These are phyloP conservation scores for Rhopilema esculentum DNA, from an alignment of 30 jellyfish, hydroid and myxozoan genomes.

Conservation along the genomic window DNA sequence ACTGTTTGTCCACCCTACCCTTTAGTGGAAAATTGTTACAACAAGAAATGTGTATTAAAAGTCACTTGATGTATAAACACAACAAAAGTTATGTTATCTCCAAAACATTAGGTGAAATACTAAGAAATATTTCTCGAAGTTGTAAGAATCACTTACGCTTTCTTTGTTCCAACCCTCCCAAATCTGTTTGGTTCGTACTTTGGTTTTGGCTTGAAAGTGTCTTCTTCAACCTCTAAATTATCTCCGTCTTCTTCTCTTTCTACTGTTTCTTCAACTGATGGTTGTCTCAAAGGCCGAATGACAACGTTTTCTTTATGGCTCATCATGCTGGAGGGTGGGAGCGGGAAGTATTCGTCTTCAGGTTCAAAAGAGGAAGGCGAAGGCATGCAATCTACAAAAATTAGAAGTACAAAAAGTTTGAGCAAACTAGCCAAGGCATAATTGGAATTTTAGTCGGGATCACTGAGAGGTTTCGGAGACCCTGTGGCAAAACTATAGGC, in stretches of 20 bases:
- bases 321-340: constrained; percentile 52
- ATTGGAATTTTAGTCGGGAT: too few relatives aligned
- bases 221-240: constrained; percentile 60
- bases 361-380: constrained; percentile 46
- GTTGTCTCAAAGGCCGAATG: constrained; percentile 22
- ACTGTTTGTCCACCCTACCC: too few relatives aligned
- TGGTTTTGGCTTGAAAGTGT: constrained; percentile 58
- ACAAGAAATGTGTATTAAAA: too few relatives aligned
- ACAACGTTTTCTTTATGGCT: constrained; percentile 20
- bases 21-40: too few relatives aligned
- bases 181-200: constrained; percentile 57
- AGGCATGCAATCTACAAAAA: constrained; percentile 49
- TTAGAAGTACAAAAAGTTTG: background rate
- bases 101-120: too few relatives aligned
- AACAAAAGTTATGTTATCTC: too few relatives aligned
- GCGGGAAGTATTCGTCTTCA: constrained; percentile 49
- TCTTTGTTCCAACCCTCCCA: constrained; percentile 76
- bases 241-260: constrained; percentile 51
- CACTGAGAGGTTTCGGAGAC: too few relatives aligned
- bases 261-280: constrained; percentile 10
- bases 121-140: too few relatives aligned
- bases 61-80: too few relatives aligned
- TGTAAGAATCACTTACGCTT: constrained; percentile 59
- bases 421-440: background rate
- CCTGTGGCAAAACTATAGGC: too few relatives aligned